A percentile compares a stretch with the other conserved stretches of the same genome.
phyloP scores from a whole-genome alignment of 2,113 vertebrate species.

The Sterna hirundo region DNA sequence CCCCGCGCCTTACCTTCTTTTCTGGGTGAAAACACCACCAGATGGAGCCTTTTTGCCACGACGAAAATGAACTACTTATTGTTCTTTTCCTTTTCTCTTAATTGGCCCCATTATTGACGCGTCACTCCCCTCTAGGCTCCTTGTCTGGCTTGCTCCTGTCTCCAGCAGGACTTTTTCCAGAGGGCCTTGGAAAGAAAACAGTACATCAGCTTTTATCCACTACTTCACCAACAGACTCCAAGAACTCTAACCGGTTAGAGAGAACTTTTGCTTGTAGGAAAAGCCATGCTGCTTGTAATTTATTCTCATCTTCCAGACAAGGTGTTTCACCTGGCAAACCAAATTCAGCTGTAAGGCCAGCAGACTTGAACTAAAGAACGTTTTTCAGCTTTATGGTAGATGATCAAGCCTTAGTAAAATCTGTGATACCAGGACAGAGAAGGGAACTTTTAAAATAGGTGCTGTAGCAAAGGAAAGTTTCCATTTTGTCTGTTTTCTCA shows the following conservation, averaged over 20 bases:
- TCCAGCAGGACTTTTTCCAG: neutral
- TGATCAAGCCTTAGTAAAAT: neutral
- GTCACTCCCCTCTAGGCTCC: neutral
- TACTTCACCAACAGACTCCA: neutral
- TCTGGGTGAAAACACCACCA: slow-evolving; percentile 10
- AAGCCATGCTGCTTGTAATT: neutral
- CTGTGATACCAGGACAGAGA: neutral
- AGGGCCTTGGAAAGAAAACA: neutral
- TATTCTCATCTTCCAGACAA: neutral
- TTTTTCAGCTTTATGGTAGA: neutral
- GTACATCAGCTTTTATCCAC: neutral
- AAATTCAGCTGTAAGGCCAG: neutral
- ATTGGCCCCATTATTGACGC: rapidly evolving
- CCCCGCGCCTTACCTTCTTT: neutral
- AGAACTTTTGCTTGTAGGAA: neutral
- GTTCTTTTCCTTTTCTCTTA: neutral
- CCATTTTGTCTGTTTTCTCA: neutral
- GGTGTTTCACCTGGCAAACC: neutral
- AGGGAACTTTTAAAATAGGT: neutral
- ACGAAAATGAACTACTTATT: neutral
- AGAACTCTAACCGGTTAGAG: neutral
- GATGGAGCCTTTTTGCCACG: slow-evolving; percentile 29
- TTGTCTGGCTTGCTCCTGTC: neutral
- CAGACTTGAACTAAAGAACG: neutral
- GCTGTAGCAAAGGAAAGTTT: neutral